Base-by-base conservation (phyloP, 2,888 invertebrate genomes). In the Lordiphosa andalusiaca region DNA sequence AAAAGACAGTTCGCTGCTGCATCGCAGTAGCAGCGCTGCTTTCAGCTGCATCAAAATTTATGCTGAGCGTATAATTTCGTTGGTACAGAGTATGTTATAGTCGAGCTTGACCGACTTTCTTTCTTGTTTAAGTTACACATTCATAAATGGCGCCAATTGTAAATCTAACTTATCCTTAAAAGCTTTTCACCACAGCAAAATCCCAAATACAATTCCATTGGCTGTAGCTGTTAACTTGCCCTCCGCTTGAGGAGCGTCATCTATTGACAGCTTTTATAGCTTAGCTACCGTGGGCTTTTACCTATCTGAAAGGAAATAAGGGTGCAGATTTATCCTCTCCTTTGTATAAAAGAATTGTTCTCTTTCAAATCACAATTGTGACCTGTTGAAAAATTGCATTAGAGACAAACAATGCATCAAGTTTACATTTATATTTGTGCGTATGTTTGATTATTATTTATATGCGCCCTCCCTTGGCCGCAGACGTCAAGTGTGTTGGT, bases 361-460 rank as follows among this genome's bases (percentile, higher is more conserved):
- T 19, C 21, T 54, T 44, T 41, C 42, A 30, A 16, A 42, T 53
- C 51, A 33, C 33, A 54, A 13, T 44, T 46, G 44, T 48, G 36
- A 39, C 46, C 19, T 46, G 39, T 57, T 73, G 62, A 57, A 53
- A 63, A 75, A 66, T 75, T 61, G 59, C 66, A 58, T 68, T 55
- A 51, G 37, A 49, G 46, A 51, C 49, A 59, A 59, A 68, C 65
- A 76, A 61, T 53, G 52, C 23, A 6, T 35, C 39, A 39, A 56
- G 46, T 47, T 56, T 55, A 59, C 59, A 59, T 69, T 61, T 54
- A 53, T 61, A 71, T 71, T 9, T 30, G 30, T 72, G 13, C 3
- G 33, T 42, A 33, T 81, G 71, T 82, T 82, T 77, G 59, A 74
- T 68, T 78, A 70, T 67, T 82, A 76, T 82, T 77, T 82, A 78